Percentiles rank a stretch among this genome's conserved stretches.
Conservation (phyloP, 2,797 vertebrate species). For the Clarias platycephalus region DNA sequence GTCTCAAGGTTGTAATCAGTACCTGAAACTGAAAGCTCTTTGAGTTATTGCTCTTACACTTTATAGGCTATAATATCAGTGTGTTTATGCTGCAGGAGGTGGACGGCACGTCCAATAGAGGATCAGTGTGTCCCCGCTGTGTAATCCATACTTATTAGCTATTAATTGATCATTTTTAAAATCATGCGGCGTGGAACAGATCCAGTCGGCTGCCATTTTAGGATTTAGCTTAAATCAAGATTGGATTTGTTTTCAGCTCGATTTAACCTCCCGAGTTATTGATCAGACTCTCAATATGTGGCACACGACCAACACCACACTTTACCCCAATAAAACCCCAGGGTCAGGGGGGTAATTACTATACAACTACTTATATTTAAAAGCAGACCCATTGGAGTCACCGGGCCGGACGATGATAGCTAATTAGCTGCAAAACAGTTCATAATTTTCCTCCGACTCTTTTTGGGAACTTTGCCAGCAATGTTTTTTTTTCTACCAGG, state of each 20-base stretch:
- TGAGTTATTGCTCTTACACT: neutral
- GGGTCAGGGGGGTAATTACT: neutral
- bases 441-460: neutral
- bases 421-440: neutral
- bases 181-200: neutral
- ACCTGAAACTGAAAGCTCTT: neutral
- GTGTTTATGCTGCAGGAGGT: neutral
- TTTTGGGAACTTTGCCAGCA: neutral
- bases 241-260: conserved; percentile 16
- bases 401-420: neutral
- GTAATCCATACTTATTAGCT: conserved; percentile 17
- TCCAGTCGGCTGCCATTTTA: conserved; percentile 15
- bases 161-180: conserved; percentile 17
- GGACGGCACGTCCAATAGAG: neutral
- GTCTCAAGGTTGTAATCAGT: neutral
- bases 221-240: conserved; percentile 13
- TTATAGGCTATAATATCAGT: neutral
- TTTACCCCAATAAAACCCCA: neutral
- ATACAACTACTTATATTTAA: neutral
- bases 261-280: conserved; percentile 28
- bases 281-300: conserved; percentile 22
- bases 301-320: neutral
- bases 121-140: neutral
- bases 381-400: neutral
- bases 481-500: neutral